phyloP scores from a whole-genome alignment of 2,797 vertebrate species.

The Nothura maculosa region DNA sequence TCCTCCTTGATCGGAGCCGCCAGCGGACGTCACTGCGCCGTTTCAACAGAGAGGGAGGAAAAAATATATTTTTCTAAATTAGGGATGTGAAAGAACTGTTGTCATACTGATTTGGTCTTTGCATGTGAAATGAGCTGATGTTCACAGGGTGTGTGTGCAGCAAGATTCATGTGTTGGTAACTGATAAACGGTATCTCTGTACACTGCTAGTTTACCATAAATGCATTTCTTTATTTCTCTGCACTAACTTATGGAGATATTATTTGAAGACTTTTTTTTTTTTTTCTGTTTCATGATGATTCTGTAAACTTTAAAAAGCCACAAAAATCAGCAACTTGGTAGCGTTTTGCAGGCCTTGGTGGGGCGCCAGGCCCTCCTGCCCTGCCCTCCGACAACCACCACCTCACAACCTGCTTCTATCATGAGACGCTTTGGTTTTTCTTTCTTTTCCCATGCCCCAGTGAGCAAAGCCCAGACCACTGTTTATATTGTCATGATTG shows the following conservation, averaged over 20 bases:
- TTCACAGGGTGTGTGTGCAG: constrained; percentile 70
- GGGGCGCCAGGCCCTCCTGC: not conserved
- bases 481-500: not conserved
- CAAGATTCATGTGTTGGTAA: constrained; percentile 67
- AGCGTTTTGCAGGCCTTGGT: not conserved
- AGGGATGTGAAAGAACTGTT: constrained; percentile 78
- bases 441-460: not conserved
- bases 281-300: not conserved
- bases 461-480: not conserved
- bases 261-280: constrained; percentile 54
- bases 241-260: constrained; percentile 77
- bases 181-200: constrained; percentile 65
- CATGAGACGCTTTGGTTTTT: no score
- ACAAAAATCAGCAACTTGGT: not conserved
- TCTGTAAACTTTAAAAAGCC: not conserved
- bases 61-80: constrained; percentile 74
- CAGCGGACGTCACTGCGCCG: constrained; percentile 18
- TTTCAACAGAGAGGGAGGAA: constrained; percentile 46
- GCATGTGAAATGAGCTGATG: constrained; percentile 67
- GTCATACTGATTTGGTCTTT: constrained; percentile 75
- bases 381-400: not conserved
- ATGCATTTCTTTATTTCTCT: constrained; percentile 67
- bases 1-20: constrained; percentile 87
- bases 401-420: fast-evolving
- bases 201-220: constrained; percentile 66